phyloP scores from a whole-genome alignment of 2,888 invertebrate genomes.

The Spodoptera picta region DNA sequence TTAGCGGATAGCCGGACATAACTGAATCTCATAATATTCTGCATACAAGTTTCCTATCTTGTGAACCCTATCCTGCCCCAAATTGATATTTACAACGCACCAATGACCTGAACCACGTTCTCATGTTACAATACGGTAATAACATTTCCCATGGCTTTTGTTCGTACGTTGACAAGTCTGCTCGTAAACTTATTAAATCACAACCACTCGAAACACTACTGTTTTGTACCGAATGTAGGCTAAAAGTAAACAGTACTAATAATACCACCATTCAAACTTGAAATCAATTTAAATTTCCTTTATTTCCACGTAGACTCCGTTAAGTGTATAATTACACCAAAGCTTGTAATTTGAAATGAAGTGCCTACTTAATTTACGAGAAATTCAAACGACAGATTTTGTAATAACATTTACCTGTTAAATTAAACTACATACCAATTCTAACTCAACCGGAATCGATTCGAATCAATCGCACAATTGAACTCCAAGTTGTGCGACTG shows the following conservation, averaged over 20 bases:
- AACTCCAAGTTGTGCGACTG: constrained; percentile 26
- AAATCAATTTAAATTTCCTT: constrained; percentile 2
- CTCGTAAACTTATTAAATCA: constrained; percentile 70
- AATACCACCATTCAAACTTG: constrained; percentile 11
- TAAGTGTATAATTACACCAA: constrained; percentile 3
- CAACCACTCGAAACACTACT: constrained; percentile 47
- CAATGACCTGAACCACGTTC: constrained; percentile 64
- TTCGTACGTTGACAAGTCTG: constrained; percentile 69
- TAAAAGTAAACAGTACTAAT: constrained; percentile 31
- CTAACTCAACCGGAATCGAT: constrained; percentile 28
- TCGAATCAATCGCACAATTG: constrained; percentile 37
- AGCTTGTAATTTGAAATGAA: constrained; percentile 6
- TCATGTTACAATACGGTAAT: constrained; percentile 65
- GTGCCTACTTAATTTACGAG: constrained; percentile 8
- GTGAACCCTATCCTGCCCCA: constrained; percentile 56
- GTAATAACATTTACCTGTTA: constrained; percentile 25
- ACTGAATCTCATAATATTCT: background rate
- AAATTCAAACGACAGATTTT: constrained; percentile 9
- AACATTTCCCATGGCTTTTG: constrained; percentile 68
- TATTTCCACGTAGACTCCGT: background rate
- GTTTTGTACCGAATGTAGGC: constrained; percentile 25
- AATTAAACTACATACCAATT: constrained; percentile 17
- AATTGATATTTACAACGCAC: constrained; percentile 72
- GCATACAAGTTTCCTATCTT: constrained; percentile 20
- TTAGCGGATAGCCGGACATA: too few relatives aligned